Percentiles rank a stretch among this genome's conserved stretches.
Evolutionary conservation across 1,140 invertebrate species (phyloP).

Genomic region (Atopsyche davidsoni): DNA sequence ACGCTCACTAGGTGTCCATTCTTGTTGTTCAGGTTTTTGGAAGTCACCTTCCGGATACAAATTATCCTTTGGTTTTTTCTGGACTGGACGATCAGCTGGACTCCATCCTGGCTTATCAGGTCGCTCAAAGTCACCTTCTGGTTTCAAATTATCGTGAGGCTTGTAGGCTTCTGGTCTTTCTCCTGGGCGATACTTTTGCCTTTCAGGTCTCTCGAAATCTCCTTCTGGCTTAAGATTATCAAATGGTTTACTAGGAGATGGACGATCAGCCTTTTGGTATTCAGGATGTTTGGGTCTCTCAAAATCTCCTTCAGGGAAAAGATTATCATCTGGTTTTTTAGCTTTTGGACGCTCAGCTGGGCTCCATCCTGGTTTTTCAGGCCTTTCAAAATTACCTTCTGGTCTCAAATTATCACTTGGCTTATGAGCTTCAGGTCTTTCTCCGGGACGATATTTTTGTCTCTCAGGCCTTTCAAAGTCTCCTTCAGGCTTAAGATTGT

Average conservation of each 20-base stretch:
- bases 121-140: constrained; percentile 56
- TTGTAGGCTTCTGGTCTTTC: constrained; percentile 46
- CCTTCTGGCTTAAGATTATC: constrained; percentile 56
- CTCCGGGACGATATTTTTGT: constrained; percentile 39
- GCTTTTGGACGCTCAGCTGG: constrained; percentile 45
- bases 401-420: constrained; percentile 53
- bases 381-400: constrained; percentile 54
- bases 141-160: constrained; percentile 50
- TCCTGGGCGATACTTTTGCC: constrained; percentile 38
- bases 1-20: constrained; percentile 43
- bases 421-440: constrained; percentile 35
- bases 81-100: constrained; percentile 43
- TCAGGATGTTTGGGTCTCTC: constrained; percentile 40
- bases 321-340: constrained; percentile 41
- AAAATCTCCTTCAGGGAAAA: constrained; percentile 52
- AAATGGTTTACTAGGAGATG: constrained; percentile 45
- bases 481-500: constrained; percentile 57
- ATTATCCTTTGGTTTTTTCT: constrained; percentile 47
- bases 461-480: constrained; percentile 42
- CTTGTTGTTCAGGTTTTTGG: constrained; percentile 38
- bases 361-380: constrained; percentile 43
- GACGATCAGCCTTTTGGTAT: constrained; percentile 43
- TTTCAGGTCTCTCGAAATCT: constrained; percentile 46
- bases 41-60: constrained; percentile 51
- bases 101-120: constrained; percentile 48